These are phyloP conservation scores for Synergus laeviventris DNA, from an alignment of 2,888 invertebrate species.

Conservation along the genomic window DNA sequence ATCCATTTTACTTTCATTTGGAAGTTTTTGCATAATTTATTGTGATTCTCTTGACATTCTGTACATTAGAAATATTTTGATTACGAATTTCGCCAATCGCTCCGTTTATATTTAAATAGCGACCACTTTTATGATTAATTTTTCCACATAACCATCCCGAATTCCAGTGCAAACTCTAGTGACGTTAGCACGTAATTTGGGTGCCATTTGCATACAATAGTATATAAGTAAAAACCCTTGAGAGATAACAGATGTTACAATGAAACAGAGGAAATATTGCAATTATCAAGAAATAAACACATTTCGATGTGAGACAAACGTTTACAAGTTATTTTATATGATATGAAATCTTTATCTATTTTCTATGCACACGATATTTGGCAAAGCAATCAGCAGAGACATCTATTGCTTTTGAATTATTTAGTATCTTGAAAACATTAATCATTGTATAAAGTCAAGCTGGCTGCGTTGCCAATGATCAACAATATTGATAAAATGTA, in stretches of 20 bases:
- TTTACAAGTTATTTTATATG: conserved; percentile 32
- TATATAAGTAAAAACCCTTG: conserved; percentile 21
- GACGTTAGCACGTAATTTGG: conserved; percentile 18
- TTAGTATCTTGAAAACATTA: conserved; percentile 32
- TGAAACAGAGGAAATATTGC: conserved; percentile 6
- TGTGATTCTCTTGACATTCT: background rate
- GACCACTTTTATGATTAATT: background rate
- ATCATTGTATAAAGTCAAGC: conserved; percentile 37
- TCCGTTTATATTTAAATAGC: background rate
- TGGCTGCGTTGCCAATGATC: conserved; percentile 28
- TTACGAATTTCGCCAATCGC: background rate
- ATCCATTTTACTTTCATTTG: background rate
- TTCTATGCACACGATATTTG: conserved; percentile 19
- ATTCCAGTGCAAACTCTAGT: conserved; percentile 6
- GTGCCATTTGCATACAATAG: conserved; percentile 14
- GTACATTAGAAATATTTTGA: background rate
- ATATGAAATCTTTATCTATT: conserved; percentile 37
- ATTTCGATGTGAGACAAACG: conserved; percentile 25
- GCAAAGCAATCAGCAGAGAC: conserved; percentile 29
- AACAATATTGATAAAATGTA: conserved; percentile 27
- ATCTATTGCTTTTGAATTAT: conserved; percentile 31
- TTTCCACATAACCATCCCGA: background rate
- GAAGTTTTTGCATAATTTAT: background rate
- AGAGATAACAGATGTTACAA: conserved; percentile 36
- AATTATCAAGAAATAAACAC: conserved; percentile 39